phyloP scores from a whole-genome alignment of 2,888 invertebrate species.

The Yponomeuta plumbellus region DNA sequence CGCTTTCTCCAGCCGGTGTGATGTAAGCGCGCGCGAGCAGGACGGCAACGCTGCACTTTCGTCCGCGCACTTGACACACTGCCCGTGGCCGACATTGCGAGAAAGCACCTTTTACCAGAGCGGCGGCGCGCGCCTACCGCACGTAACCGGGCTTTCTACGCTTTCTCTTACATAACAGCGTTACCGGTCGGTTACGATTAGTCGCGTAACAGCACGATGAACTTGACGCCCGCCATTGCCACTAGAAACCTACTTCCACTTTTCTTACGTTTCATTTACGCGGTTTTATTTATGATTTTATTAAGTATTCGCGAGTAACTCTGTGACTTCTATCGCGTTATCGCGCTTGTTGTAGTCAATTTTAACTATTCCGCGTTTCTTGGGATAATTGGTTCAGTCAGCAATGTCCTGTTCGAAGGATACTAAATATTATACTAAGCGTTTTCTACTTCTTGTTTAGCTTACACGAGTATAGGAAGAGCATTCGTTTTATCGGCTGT shows the following conservation, averaged over 20 bases:
- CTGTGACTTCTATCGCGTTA: neutral
- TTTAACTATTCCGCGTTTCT: neutral
- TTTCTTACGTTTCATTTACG: neutral
- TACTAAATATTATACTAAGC: neutral
- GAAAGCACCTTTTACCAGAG: constrained; percentile 72
- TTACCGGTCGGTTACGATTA: constrained; percentile 63
- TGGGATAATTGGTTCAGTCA: neutral
- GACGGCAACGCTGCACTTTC: constrained; percentile 70
- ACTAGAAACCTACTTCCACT: constrained; percentile 12
- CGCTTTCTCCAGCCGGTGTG: constrained; percentile 70
- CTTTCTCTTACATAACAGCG: constrained; percentile 69
- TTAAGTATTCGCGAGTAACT: neutral
- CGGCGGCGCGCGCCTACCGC: constrained; percentile 54
- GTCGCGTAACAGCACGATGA: constrained; percentile 61
- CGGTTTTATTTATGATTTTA: neutral
- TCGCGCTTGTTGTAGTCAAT: neutral
- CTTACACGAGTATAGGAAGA: neutral
- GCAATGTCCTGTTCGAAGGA: neutral
- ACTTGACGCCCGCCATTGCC: constrained; percentile 51
- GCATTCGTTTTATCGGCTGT: neutral
- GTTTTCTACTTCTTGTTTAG: neutral
- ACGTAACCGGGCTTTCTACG: constrained; percentile 63
- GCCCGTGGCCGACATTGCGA: constrained; percentile 74
- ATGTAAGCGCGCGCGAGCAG: constrained; percentile 57
- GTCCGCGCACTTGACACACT: constrained; percentile 74